Base-by-base conservation (phyloP, 92 coral and sea anemone genomes). In the Phymanthus crucifer region DNA sequence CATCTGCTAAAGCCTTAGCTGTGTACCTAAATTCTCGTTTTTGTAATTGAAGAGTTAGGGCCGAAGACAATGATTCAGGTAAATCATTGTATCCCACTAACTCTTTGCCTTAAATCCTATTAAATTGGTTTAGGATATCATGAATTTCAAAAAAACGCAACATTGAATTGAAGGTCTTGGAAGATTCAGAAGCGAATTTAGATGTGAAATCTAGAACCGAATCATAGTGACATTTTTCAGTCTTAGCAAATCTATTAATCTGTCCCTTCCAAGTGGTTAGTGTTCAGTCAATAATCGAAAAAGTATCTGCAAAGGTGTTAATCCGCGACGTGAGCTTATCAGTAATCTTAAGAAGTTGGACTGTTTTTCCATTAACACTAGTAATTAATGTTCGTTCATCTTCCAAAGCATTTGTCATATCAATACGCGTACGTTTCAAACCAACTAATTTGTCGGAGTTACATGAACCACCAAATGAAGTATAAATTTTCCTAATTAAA, bases 311-410 rank as follows among this genome's bases (percentile, higher is more conserved):
- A 2, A 70, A 3, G 3, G 72, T 34, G 21, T 58, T 77, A 18
- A 68, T 21, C 35, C 72, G n/a, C 17, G 82, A 40, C 11, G 82
- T 78, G 4, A 78, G n/a, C 5, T 35, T 14, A 29, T 85, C 77
- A 0, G 80, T 37, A 14, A 70, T 66, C 46, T 78, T 84, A 21
- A 84, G 2, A 29, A 64, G 77, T 26, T 85, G 76, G 4, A 87
- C 86, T 14, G 71, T 72, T 46, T 83, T 78, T 7, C 91, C 91
- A 32, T 83, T 83, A n/a, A 88, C 66, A 6, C 71, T 9, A 9
- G 38, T 78, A 33, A 83, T 69, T 3, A 74, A 56, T 21, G 43
- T 7, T 19, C 66, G 81, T 2, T 52, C 32, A 48, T 61, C 72
- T 10, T 32, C 21, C 47, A 76, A 40, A 17, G 87, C 23, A n/a